phyloP scores from a whole-genome alignment of 2,113 vertebrate species.

The Microcebus tavaratra region DNA sequence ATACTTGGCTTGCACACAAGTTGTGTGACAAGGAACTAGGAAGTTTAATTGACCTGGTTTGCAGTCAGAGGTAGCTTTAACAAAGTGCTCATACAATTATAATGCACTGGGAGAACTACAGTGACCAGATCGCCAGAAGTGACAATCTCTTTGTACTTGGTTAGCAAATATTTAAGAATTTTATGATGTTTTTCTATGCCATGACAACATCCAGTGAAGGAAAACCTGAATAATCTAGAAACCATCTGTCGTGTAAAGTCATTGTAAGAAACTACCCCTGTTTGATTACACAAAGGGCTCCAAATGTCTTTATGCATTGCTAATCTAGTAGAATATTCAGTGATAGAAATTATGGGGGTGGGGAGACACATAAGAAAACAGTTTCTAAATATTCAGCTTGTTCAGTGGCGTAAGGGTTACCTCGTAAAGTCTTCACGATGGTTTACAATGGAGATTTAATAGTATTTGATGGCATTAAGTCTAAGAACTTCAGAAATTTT shows the following conservation, averaged over 20 bases:
- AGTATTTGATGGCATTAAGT: background rate
- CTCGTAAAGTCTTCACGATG: background rate
- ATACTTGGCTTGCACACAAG: background rate
- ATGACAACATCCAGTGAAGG: background rate
- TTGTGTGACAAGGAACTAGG: background rate
- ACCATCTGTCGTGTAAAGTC: background rate
- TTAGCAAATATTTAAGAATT: background rate
- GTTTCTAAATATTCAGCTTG: background rate
- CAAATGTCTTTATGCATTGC: background rate
- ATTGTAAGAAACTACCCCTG: background rate
- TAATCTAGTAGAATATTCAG: background rate
- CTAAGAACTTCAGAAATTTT: background rate
- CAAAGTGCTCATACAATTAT: constrained; percentile 10
- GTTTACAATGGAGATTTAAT: background rate
- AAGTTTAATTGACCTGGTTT: background rate
- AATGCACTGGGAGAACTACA: background rate
- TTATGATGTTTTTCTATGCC: background rate
- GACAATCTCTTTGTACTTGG: background rate
- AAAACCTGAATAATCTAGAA: background rate
- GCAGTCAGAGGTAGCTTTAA: background rate
- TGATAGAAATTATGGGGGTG: background rate
- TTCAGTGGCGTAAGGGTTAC: background rate
- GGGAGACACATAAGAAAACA: background rate
- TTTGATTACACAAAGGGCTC: background rate
- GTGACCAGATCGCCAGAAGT: background rate